phyloP scores from a whole-genome alignment of 2,113 vertebrate genomes.

The Theristicus caerulescens region DNA sequence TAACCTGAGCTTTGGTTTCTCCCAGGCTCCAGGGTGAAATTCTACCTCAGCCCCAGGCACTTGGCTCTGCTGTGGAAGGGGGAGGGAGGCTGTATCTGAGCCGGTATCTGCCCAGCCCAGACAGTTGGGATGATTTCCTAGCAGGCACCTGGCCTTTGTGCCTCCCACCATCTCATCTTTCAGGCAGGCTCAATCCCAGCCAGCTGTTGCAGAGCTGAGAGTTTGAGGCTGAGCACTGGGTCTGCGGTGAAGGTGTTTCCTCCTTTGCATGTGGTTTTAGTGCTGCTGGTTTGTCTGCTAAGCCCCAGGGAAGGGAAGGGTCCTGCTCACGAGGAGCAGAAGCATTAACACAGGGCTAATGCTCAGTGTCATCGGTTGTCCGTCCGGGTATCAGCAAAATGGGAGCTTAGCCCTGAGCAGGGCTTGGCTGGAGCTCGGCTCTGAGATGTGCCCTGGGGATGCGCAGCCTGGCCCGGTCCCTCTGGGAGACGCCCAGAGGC shows the following conservation, averaged over 20 bases:
- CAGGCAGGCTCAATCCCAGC: background rate
- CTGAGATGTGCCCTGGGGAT: background rate
- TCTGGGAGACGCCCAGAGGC: background rate
- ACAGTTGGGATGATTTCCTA: background rate
- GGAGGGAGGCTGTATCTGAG: background rate
- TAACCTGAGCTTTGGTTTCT: background rate
- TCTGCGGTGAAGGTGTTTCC: background rate
- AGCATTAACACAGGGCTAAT: background rate
- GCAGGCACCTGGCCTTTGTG: background rate
- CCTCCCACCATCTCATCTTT: background rate
- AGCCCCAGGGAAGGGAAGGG: background rate
- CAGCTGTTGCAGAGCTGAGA: background rate
- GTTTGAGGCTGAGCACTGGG: background rate
- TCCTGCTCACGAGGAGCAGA: background rate
- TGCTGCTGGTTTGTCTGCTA: background rate
- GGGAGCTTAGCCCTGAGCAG: background rate
- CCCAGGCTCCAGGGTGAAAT: background rate
- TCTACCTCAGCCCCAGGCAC: background rate
- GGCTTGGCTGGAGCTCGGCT: background rate
- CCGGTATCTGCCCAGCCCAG: background rate
- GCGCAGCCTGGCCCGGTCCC: accelerated
- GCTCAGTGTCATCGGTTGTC: accelerated
- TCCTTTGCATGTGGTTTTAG: background rate
- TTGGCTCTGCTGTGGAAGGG: background rate
- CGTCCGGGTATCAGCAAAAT: background rate